Percentiles rank a stretch among this genome's conserved stretches.
phyloP scores from a whole-genome alignment of 2,113 vertebrate genomes.

The Chinchilla lanigera region DNA sequence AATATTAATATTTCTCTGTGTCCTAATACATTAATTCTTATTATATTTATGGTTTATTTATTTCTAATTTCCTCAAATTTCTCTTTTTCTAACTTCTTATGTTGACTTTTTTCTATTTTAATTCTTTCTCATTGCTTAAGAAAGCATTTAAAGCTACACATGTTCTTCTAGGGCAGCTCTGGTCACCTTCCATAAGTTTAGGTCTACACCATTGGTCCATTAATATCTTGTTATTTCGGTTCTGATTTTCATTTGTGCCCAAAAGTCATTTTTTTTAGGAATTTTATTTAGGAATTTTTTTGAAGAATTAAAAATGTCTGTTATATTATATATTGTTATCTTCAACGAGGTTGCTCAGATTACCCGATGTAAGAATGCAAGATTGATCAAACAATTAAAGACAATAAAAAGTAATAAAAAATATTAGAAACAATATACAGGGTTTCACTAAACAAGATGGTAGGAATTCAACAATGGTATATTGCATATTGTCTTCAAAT shows the following conservation, averaged over 20 bases:
- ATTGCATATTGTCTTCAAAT: too few species aligned
- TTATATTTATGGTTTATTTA: neutral
- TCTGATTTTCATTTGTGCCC: slow-evolving; percentile 52
- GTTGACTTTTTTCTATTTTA: slow-evolving; percentile 47
- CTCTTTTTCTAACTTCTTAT: slow-evolving; percentile 8
- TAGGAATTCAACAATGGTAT: too few species aligned
- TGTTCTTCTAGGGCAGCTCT: slow-evolving; percentile 55
- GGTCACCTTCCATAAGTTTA: slow-evolving; percentile 58
- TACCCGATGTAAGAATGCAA: too few species aligned
- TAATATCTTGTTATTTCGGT: slow-evolving; percentile 42
- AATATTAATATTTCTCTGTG: slow-evolving; percentile 50
- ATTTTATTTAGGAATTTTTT: too few species aligned
- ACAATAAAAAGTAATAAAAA: too few species aligned
- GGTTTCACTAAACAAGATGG: too few species aligned
- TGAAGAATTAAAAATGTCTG: too few species aligned
- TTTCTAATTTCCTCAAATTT: slow-evolving; percentile 38
- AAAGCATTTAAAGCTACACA: slow-evolving; percentile 52
- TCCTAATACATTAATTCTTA: slow-evolving; percentile 59
- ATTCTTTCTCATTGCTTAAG: slow-evolving; percentile 32
- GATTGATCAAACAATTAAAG: too few species aligned
- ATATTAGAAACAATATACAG: too few species aligned
- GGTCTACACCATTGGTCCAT: neutral
- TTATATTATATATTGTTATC: too few species aligned
- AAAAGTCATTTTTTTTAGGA: slow-evolving; percentile 42
- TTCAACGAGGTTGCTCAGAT: too few species aligned